phyloP scores from a whole-genome alignment of 2,797 vertebrate genomes.

The Netta rufina region DNA sequence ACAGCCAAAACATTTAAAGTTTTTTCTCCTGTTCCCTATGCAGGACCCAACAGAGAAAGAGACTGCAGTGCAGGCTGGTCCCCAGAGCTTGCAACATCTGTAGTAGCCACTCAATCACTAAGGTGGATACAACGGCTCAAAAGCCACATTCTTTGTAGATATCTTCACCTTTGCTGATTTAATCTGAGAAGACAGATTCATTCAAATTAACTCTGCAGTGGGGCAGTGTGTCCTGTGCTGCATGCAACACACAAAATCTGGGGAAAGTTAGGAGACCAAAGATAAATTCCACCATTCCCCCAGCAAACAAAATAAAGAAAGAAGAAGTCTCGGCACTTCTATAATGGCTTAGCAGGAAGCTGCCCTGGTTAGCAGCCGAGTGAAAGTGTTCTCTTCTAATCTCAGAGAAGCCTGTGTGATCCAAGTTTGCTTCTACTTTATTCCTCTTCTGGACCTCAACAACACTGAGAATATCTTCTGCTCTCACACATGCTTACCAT shows the following conservation, averaged over 20 bases:
- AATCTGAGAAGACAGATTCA: background rate
- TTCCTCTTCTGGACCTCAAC: background rate
- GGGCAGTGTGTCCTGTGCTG: background rate
- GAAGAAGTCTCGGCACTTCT: background rate
- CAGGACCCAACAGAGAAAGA: background rate
- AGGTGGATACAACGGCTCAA: background rate
- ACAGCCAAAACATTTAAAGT: background rate
- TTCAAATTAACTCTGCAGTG: background rate
- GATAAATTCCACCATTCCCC: background rate
- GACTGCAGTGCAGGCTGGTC: background rate
- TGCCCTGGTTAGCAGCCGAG: background rate
- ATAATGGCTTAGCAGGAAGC: background rate
- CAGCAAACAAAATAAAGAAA: background rate
- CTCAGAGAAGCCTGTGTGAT: background rate
- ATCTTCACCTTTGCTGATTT: background rate
- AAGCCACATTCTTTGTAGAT: background rate
- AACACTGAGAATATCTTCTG: background rate
- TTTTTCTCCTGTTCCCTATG: background rate
- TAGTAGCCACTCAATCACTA: background rate
- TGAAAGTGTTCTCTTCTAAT: background rate
- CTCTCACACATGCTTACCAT: accelerated
- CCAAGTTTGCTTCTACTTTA: background rate
- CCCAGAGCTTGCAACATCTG: background rate
- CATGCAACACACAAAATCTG: background rate
- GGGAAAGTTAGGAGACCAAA: background rate